Evolutionary conservation across 2,888 invertebrate genomes (phyloP).

Genomic region (Hypomecis atomaria): DNA sequence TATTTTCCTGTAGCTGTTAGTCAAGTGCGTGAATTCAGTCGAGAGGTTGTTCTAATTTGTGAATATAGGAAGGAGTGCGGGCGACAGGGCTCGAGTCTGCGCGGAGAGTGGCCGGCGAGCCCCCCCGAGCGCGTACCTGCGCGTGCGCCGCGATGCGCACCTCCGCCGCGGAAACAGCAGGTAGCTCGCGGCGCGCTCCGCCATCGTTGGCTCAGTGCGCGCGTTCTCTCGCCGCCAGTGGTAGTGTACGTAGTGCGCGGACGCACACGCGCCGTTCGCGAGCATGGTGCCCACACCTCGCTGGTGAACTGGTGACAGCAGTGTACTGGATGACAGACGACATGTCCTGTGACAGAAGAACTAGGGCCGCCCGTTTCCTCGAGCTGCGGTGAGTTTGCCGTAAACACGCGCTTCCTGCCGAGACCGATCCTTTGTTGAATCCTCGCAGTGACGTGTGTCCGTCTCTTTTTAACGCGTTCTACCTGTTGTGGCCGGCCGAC

Average conservation of each 20-base stretch:
- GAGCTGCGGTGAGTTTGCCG: slow-evolving; percentile 82
- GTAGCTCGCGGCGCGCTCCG: slow-evolving; percentile 67
- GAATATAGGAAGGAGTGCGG: slow-evolving; percentile 34
- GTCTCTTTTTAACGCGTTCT: slow-evolving; percentile 76
- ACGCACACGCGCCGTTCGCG: slow-evolving; percentile 68
- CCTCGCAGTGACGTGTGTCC: slow-evolving; percentile 74
- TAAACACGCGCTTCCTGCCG: slow-evolving; percentile 73
- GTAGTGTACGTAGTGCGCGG: slow-evolving; percentile 80
- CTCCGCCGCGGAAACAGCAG: slow-evolving; percentile 78
- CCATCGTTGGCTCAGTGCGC: slow-evolving; percentile 77
- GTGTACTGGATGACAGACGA: slow-evolving; percentile 71
- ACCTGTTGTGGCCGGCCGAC: slow-evolving; percentile 52
- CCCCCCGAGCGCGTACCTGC: slow-evolving; percentile 66
- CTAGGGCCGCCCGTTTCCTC: slow-evolving; percentile 80
- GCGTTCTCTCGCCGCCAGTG: slow-evolving; percentile 82
- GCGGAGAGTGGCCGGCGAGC: slow-evolving; percentile 56
- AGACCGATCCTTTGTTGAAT: slow-evolving; percentile 69
- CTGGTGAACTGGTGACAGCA: slow-evolving; percentile 76
- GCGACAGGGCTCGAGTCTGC: slow-evolving; percentile 47
- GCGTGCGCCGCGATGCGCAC: slow-evolving; percentile 81
- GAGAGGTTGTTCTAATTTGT: slow-evolving; percentile 45
- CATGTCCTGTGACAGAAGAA: slow-evolving; percentile 83
- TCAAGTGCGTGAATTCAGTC: slow-evolving; percentile 23
- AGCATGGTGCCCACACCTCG: slow-evolving; percentile 73
- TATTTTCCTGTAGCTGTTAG: slow-evolving; percentile 16